phyloP scores from a whole-genome alignment of 1,140 invertebrate genomes.

The Adoxophyes honmai region DNA sequence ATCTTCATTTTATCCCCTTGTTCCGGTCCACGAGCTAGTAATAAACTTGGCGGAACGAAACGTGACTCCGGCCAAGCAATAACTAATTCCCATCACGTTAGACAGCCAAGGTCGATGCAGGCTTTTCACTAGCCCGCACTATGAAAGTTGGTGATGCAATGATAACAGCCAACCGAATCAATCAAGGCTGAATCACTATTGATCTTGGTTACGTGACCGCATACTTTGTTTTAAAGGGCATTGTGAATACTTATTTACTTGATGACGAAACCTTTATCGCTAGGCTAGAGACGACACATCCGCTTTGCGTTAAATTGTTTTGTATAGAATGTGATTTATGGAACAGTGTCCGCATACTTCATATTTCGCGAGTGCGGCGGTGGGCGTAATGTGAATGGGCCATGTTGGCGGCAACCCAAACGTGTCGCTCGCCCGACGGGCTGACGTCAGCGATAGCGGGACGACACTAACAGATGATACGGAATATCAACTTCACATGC shows the following conservation, averaged over 20 bases:
- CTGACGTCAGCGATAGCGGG: constrained; percentile 41
- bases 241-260: too few relatives aligned
- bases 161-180: constrained; percentile 26
- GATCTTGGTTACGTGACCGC: too few relatives aligned
- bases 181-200: too few relatives aligned
- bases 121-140: constrained; percentile 19
- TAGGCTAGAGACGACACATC: too few relatives aligned
- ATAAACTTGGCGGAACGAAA: constrained; percentile 24
- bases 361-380: constrained; percentile 36
- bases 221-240: too few relatives aligned
- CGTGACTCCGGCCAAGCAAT: constrained; percentile 12
- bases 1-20: constrained; percentile 41
- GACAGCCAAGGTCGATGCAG: constrained; percentile 3
- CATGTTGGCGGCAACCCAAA: constrained; percentile 61
- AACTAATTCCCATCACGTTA: constrained; percentile 16
- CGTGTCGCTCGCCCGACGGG: constrained; percentile 35
- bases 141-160: constrained; percentile 44
- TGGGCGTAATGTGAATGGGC: constrained; percentile 69
- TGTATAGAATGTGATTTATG: not conserved
- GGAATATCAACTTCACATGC: constrained; percentile 1
- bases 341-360: constrained; percentile 23
- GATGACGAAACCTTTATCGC: too few relatives aligned
- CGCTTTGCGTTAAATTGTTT: constrained; percentile 12
- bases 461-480: constrained; percentile 14
- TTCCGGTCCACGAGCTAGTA: constrained; percentile 44